Percentiles rank a stretch among this genome's conserved stretches.
Evolutionary conservation across 1,140 invertebrate species (phyloP).

Genomic region (Platyura marginata): DNA sequence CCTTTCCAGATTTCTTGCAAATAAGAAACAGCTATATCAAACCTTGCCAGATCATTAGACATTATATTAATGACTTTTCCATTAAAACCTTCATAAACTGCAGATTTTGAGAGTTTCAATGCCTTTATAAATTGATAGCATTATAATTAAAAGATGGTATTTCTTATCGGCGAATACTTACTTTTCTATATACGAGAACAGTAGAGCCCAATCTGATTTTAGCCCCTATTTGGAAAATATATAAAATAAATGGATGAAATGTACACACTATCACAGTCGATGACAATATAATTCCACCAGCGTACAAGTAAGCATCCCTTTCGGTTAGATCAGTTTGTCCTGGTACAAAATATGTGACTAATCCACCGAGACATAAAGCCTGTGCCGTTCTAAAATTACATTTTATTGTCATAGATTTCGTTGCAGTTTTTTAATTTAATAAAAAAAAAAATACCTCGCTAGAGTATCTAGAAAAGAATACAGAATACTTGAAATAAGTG

Average conservation of each 20-base stretch:
- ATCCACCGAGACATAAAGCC: constrained; percentile 43
- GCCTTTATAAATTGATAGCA: constrained; percentile 11
- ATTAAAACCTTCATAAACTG: constrained; percentile 56
- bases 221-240: constrained; percentile 48
- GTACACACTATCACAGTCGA: constrained; percentile 39
- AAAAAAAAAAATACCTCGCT: constrained; percentile 25
- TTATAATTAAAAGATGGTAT: constrained; percentile 1
- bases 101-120: constrained; percentile 36
- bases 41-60: constrained; percentile 64
- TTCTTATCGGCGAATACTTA: constrained; percentile 14
- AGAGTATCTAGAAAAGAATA: constrained; percentile 30
- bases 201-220: constrained; percentile 60
- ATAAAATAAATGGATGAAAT: constrained; percentile 63
- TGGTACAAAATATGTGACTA: constrained; percentile 48
- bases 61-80: constrained; percentile 77
- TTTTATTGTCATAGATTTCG: neutral
- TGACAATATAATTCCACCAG: constrained; percentile 46
- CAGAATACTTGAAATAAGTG: constrained; percentile 29
- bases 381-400: constrained; percentile 38
- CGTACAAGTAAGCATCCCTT: constrained; percentile 44
- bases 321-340: constrained; percentile 24
- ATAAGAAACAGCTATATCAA: constrained; percentile 44
- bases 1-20: constrained; percentile 51
- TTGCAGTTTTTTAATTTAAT: neutral
- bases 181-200: constrained; percentile 68